phyloP scores from a whole-genome alignment of 2,797 vertebrate genomes.

The Sebastes nivosus region DNA sequence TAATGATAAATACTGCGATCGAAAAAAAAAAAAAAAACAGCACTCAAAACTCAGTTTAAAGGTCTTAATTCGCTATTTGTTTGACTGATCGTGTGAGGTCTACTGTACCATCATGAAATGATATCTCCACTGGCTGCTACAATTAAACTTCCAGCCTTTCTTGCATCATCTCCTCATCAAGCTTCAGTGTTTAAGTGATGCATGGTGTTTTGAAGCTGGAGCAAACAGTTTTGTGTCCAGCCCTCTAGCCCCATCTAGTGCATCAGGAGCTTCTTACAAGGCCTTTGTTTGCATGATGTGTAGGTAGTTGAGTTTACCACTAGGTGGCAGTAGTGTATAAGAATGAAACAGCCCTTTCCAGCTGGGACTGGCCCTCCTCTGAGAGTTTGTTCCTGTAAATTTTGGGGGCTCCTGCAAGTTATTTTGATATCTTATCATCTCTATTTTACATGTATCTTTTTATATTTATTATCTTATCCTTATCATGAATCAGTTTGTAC shows the following conservation, averaged over 20 bases:
- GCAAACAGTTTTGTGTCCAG: neutral
- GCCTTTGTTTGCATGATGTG: neutral
- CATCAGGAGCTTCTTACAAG: accelerated
- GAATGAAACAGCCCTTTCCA: neutral
- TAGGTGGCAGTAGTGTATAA: slow-evolving; percentile 35
- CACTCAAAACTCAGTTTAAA: neutral
- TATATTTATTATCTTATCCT: neutral
- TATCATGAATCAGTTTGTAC: neutral
- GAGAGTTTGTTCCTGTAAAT: neutral
- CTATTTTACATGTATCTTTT: neutral
- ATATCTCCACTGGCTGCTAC: slow-evolving; percentile 7
- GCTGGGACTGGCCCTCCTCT: neutral
- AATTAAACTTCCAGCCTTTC: slow-evolving; percentile 3
- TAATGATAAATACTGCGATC: neutral
- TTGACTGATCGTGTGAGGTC: neutral
- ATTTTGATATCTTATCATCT: neutral
- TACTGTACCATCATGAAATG: neutral
- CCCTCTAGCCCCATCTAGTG: slow-evolving; percentile 53
- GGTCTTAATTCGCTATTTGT: neutral
- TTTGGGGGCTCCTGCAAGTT: neutral
- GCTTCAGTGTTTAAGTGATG: neutral
- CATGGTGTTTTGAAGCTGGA: neutral
- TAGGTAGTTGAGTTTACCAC: neutral
- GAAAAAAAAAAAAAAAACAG: neutral
- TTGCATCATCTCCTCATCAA: slow-evolving; percentile 44